Conservation (phyloP, 2,113 vertebrate species). For the Syngnathus scovelli region DNA sequence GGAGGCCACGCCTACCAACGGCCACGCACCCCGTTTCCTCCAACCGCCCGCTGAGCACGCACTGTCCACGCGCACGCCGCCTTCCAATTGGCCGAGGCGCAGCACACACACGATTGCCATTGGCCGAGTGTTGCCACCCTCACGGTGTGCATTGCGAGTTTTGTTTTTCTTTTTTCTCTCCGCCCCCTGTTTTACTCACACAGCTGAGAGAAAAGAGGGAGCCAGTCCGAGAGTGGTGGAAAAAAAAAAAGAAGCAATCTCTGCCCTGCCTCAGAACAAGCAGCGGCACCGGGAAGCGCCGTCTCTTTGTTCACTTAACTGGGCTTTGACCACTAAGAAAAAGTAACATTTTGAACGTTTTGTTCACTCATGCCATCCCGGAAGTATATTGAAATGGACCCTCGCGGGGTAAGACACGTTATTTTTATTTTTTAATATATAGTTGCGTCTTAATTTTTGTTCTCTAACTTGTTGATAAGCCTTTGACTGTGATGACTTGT, state of each 20-base stretch:
- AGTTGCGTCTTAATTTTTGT: conserved; percentile 1
- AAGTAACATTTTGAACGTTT: conserved; percentile 25
- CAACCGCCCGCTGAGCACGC: conserved; percentile 75
- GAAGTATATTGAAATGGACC: conserved; percentile 60
- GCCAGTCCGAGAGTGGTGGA: conserved; percentile 48
- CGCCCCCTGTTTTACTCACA: conserved; percentile 68
- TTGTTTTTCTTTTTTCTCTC: conserved; percentile 62
- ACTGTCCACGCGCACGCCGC: conserved; percentile 79
- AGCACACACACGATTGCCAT: conserved; percentile 62
- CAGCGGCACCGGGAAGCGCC: conserved; percentile 48
- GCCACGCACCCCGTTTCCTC: conserved; percentile 74
- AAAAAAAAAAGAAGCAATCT: conserved; percentile 46
- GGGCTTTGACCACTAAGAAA: conserved; percentile 44
- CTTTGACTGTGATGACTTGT: background rate
- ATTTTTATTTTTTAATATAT: background rate
- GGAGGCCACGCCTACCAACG: conserved; percentile 62
- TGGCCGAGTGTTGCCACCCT: conserved; percentile 73
- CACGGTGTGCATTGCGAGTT: conserved; percentile 67
- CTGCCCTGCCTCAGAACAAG: conserved; percentile 43
- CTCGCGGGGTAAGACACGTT: conserved; percentile 57
- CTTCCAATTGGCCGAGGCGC: conserved; percentile 67
- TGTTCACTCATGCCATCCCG: conserved; percentile 55
- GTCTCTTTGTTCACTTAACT: conserved; percentile 64
- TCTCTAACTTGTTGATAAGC: conserved; percentile 28
- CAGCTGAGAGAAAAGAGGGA: conserved; percentile 71